phyloP scores from a whole-genome alignment of 2,113 vertebrate species.

The Herpetotheres cachinnans region DNA sequence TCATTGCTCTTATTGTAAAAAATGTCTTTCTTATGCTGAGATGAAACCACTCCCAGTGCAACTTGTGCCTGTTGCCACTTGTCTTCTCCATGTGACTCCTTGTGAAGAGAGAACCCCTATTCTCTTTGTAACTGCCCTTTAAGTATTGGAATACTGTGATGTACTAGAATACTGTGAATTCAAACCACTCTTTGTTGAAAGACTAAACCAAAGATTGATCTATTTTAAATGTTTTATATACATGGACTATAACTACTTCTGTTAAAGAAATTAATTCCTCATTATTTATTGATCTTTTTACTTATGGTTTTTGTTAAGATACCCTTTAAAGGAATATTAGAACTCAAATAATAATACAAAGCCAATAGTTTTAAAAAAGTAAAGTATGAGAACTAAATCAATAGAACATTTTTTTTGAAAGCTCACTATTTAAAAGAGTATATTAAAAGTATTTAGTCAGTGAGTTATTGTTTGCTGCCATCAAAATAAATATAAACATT shows the following conservation, averaged over 20 bases:
- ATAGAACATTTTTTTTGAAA: background rate
- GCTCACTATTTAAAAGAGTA: fast-evolving
- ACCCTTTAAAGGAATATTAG: background rate
- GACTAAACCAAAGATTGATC: background rate
- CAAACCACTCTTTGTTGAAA: background rate
- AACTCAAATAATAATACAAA: background rate
- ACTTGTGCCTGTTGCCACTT: fast-evolving
- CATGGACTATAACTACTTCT: background rate
- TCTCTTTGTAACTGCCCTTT: background rate
- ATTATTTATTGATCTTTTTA: background rate
- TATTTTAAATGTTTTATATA: background rate
- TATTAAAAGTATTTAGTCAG: background rate
- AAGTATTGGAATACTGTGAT: background rate
- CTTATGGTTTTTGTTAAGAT: background rate
- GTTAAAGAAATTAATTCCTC: background rate
- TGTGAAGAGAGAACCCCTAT: background rate
- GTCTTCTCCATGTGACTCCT: background rate
- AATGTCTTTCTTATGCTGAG: background rate
- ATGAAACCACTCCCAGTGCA: background rate
- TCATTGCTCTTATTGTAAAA: background rate
- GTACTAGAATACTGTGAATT: background rate
- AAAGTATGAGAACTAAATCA: background rate
- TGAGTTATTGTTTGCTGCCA: background rate
- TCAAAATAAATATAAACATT: background rate
- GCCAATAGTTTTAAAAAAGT: background rate